A percentile compares a stretch with the other conserved stretches of the same genome.
These are phyloP conservation scores for Drosophila azteca DNA, from an alignment of 1,140 invertebrate species.

Conservation along the genomic window DNA sequence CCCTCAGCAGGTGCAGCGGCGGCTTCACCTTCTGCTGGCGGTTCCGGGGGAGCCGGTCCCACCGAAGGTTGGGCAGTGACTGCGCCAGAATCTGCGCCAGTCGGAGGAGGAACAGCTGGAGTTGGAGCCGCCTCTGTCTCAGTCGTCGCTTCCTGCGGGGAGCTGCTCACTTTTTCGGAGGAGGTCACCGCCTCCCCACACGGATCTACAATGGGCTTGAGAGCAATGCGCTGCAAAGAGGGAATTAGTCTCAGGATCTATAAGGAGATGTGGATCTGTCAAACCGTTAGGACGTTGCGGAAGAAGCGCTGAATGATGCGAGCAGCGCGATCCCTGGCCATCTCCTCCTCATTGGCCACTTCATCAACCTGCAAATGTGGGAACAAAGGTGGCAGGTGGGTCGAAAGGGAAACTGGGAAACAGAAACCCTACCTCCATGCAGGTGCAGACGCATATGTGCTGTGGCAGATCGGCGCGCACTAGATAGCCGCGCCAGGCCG, in stretches of 20 bases:
- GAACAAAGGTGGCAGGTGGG: too few species aligned
- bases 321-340: conserved; percentile 38
- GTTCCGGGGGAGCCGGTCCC: too few species aligned
- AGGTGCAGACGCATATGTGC: conserved; percentile 59
- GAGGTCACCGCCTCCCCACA: conserved; percentile 27
- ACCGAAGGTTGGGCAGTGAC: neutral
- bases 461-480: conserved; percentile 47
- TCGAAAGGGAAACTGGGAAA: neutral
- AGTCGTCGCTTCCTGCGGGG: neutral
- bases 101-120: neutral
- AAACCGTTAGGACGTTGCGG: conserved; percentile 45
- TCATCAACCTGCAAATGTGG: conserved; percentile 20
- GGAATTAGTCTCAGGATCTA: neutral
- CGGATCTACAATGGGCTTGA: conserved; percentile 47
- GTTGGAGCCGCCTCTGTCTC: neutral
- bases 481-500: conserved; percentile 60
- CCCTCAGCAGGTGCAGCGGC: conserved; percentile 14
- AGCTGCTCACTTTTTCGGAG: neutral
- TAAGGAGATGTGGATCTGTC: neutral
- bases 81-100: neutral
- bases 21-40: conserved; percentile 1
- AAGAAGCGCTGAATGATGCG: conserved; percentile 64
- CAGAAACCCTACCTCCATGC: conserved; percentile 32
- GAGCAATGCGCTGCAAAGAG: conserved; percentile 18
- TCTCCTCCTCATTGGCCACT: conserved; percentile 19